A percentile compares a stretch with the other conserved stretches of the same genome.
Evolutionary conservation across 2,113 vertebrate genomes (phyloP).

Genomic region (Eulemur rufifrons): DNA sequence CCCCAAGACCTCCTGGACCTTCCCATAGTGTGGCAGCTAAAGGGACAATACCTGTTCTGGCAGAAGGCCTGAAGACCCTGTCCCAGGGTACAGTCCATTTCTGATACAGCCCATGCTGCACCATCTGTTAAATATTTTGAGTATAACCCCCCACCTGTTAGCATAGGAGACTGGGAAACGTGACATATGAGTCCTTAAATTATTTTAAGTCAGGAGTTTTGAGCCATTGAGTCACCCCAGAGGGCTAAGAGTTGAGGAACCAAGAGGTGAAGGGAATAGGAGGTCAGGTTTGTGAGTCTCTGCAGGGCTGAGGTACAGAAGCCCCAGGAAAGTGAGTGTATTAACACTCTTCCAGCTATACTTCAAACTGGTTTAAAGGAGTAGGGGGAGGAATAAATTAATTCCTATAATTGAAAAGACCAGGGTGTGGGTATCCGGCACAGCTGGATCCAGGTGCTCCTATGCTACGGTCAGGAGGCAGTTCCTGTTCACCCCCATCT

Average conservation of each 20-base stretch:
- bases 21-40: not conserved
- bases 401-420: not conserved
- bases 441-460: not conserved
- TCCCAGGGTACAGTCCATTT: slow-evolving; percentile 77
- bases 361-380: not conserved
- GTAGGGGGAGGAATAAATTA: not conserved
- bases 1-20: slow-evolving; percentile 67
- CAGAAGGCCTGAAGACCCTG: slow-evolving; percentile 67
- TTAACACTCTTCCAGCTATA: not conserved
- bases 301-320: not conserved
- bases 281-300: not conserved
- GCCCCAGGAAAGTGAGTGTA: not conserved
- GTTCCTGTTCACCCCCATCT: not conserved
- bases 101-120: slow-evolving; percentile 57
- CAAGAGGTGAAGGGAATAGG: not conserved
- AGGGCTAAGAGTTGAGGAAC: not conserved
- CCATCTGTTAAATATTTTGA: not conserved
- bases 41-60: slow-evolving; percentile 72
- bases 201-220: not conserved
- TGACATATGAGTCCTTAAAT: not conserved
- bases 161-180: not conserved
- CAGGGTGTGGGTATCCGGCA: not conserved
- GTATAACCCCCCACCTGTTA: not conserved
- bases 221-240: not conserved
- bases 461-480: not conserved